A percentile compares a stretch with the other conserved stretches of the same genome.
Evolutionary conservation across 2,113 vertebrate species (phyloP).

Genomic region (Indicator indicator): DNA sequence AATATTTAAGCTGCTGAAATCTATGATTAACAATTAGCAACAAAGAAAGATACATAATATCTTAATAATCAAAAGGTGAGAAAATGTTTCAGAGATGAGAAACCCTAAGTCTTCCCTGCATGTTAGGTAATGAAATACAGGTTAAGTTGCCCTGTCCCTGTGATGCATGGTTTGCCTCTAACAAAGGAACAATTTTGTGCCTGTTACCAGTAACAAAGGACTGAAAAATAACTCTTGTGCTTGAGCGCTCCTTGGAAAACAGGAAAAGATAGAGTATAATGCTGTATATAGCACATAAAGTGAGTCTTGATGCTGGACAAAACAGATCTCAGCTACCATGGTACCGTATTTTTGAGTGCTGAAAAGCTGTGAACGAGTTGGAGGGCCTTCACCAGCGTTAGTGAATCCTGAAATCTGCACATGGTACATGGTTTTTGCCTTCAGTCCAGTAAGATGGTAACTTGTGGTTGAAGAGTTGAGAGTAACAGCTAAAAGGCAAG

Average conservation of each 20-base stretch:
- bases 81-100: not conserved
- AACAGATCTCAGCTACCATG: not conserved
- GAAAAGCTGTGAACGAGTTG: constrained; percentile 46
- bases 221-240: not conserved
- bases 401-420: constrained; percentile 82
- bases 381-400: constrained; percentile 73
- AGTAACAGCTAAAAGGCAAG: constrained; percentile 71
- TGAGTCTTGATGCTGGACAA: not conserved
- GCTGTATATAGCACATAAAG: not conserved
- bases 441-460: constrained; percentile 64
- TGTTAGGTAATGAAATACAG: not conserved
- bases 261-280: not conserved
- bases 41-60: not conserved
- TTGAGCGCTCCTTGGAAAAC: not conserved
- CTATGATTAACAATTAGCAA: not conserved
- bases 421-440: constrained; percentile 60
- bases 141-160: not conserved
- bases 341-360: constrained; percentile 61
- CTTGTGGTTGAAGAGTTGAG: constrained; percentile 59
- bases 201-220: not conserved
- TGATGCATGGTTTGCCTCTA: not conserved
- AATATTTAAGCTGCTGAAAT: not conserved
- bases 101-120: not conserved
- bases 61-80: not conserved
- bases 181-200: not conserved